Evolutionary conservation across 1,140 invertebrate genomes (phyloP), one percentile per base, ranked within the genome.

Genomic region (Rhynchophorus ferrugineus): DNA sequence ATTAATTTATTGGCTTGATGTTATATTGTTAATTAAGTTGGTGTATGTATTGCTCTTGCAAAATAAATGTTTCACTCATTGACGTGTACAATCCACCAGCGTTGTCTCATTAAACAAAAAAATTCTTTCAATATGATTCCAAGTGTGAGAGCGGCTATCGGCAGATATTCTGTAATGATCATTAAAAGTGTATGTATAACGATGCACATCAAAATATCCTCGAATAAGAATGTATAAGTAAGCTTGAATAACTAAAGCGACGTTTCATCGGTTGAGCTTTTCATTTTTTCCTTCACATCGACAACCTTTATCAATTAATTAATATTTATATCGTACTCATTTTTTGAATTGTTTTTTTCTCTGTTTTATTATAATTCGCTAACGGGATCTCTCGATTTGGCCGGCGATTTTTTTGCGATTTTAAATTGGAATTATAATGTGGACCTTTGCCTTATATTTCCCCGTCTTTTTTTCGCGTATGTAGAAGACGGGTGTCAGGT

Each of bases 111-210:
- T 51, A 51, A 51, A 2, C 22, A 44, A 39, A 51, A 44, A 51
- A 51, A 51, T 51, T 44, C 41, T 37, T 39, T 34, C 44, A 51
- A 51, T 51, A 43, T 51, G 37, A 44, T 44, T 20, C 49, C n/a
- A 38, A 39, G 44, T 44, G 49, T 51, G 49, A 44, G 49, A 51
- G 38, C 19, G 49, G 17, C n/a, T 24, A 51, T 51, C 43, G 44
- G 36, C 49, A 33, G 21, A 20, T 37, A 37, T 38, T 44, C 24
- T 11, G 35, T 51, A 51, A 51, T 51, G 42, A 44, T 51, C 49
- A 51, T 51, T 51, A 51, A 51, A 51, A 37, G 48, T 29, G 16
- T 44, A 51, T 51, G 49, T 51, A 51, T 51, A 51, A 51, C 49
- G 49, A 51, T 35, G 33, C 7, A 38, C 41, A 44, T 51, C 49